Evolutionary conservation across 2,797 vertebrate species (phyloP).

Genomic region (Discoglossus pictus): DNA sequence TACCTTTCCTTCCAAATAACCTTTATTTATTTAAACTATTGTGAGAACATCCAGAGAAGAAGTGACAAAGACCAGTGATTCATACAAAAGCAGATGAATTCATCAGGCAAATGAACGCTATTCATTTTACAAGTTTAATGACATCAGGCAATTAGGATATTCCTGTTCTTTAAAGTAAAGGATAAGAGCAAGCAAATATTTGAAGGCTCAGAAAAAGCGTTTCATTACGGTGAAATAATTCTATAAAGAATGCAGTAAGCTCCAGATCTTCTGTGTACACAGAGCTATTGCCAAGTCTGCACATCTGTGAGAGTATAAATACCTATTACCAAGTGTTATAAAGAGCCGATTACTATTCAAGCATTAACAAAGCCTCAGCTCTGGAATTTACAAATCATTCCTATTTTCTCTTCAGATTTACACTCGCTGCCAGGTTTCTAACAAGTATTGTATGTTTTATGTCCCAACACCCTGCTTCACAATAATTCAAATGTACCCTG

Average conservation of each 20-base stretch:
- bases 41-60: too few species aligned
- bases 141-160: constrained; percentile 26
- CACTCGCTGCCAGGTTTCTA: constrained; percentile 50
- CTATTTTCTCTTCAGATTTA: constrained; percentile 58
- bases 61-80: neutral
- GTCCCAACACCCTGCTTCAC: neutral
- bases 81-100: constrained; percentile 1
- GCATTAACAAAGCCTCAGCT: constrained; percentile 59
- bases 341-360: constrained; percentile 63
- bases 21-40: too few species aligned
- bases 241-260: constrained; percentile 53
- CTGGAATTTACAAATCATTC: constrained; percentile 59
- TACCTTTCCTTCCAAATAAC: too few species aligned
- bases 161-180: constrained; percentile 7
- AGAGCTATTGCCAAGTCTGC: constrained; percentile 59
- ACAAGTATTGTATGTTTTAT: neutral
- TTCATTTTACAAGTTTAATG: constrained; percentile 5
- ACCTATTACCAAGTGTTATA: constrained; percentile 63
- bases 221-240: constrained; percentile 49
- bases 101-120: neutral
- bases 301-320: constrained; percentile 56
- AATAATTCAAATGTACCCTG: constrained; percentile 7
- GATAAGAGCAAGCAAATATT: constrained; percentile 31
- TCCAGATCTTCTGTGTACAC: constrained; percentile 52
- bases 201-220: constrained; percentile 37